phyloP scores from a whole-genome alignment of 1,140 invertebrate species.

The Muscidifurax raptorellus region DNA sequence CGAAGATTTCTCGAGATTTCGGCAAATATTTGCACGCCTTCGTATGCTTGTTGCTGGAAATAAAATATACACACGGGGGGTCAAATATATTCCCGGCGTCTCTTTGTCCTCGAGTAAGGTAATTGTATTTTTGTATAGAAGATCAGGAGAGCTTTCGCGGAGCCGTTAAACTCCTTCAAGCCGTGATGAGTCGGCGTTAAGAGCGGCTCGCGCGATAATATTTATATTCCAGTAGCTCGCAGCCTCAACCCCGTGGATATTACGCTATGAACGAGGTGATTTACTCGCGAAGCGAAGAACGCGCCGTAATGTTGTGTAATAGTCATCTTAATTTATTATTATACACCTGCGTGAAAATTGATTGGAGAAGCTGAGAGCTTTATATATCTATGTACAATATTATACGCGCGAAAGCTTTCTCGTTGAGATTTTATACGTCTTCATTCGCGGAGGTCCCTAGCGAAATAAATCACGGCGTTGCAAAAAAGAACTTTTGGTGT shows the following conservation, averaged over 20 bases:
- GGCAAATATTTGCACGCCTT: no score
- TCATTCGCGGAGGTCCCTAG: background rate
- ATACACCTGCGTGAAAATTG: background rate
- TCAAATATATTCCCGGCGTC: no score
- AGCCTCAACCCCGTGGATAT: no score
- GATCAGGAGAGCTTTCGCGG: no score
- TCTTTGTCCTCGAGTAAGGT: no score
- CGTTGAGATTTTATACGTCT: constrained; percentile 15
- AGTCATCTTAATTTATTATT: constrained; percentile 34
- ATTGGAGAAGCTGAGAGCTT: background rate
- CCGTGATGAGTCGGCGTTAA: constrained; percentile 5
- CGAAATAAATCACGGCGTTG: background rate
- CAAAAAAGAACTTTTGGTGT: no score
- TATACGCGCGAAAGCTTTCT: background rate
- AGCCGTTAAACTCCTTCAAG: background rate
- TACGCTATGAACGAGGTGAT: constrained; percentile 5
- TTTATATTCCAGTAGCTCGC: no score
- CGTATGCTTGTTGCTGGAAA: no score
- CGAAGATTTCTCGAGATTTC: no score
- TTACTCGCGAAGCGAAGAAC: constrained; percentile 12
- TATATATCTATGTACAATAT: background rate
- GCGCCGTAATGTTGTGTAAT: background rate
- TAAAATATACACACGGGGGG: no score
- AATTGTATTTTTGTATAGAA: no score
- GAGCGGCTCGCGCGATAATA: background rate